Evolutionary conservation across 2,888 invertebrate species (phyloP).

Genomic region (Hartigia nigra): DNA sequence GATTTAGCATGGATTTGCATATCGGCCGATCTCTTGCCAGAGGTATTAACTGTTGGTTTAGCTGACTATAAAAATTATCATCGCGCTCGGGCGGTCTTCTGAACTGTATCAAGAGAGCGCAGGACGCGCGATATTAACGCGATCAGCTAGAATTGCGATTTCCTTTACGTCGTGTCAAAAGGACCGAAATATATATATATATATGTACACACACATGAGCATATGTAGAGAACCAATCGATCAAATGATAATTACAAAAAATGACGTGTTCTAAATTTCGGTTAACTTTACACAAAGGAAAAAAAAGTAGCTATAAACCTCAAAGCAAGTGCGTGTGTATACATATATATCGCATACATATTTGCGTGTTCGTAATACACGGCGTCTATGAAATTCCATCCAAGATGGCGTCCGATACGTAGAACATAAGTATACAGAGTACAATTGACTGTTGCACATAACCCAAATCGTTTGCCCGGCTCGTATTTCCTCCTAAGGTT

Average conservation of each 20-base stretch:
- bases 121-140: neutral
- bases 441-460: neutral
- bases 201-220: neutral
- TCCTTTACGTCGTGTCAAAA: neutral
- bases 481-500: constrained; percentile 14
- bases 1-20: neutral
- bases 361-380: neutral
- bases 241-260: neutral
- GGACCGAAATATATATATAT: neutral
- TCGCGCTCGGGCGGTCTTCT: neutral
- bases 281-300: neutral
- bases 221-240: neutral
- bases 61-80: neutral
- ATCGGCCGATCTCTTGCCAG: neutral
- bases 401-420: neutral
- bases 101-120: neutral
- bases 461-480: constrained; percentile 3
- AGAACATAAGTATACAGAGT: neutral
- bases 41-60: neutral
- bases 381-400: neutral
- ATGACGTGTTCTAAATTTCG: neutral
- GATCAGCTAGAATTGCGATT: neutral
- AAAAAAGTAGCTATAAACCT: neutral
- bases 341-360: neutral
- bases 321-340: neutral